These are phyloP conservation scores for Tapera naevia DNA, from an alignment of 2,797 vertebrate genomes.

Conservation along the genomic window DNA sequence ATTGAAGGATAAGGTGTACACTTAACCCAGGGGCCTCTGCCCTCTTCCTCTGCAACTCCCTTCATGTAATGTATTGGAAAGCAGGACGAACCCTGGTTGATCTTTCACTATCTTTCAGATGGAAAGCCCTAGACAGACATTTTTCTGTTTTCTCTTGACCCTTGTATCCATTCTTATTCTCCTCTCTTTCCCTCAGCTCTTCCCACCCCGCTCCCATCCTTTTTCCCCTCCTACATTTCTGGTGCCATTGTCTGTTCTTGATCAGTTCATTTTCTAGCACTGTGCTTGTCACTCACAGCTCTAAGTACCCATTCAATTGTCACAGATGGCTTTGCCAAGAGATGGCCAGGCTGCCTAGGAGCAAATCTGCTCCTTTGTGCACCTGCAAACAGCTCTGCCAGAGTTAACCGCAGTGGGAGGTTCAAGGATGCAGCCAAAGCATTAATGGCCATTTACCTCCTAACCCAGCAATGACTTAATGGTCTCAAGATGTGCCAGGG, in stretches of 20 bases:
- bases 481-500: too few relatives aligned
- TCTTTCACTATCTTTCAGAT: accelerated
- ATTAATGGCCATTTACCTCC: not conserved
- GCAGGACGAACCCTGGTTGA: not conserved
- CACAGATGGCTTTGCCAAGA: not conserved
- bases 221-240: not conserved
- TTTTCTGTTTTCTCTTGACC: not conserved
- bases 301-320: too few relatives aligned
- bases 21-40: not conserved
- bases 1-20: not conserved
- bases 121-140: not conserved
- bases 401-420: not conserved
- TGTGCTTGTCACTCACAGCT: accelerated
- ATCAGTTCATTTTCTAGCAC: not conserved
- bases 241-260: not conserved
- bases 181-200: not conserved
- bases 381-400: not conserved
- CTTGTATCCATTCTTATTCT: not conserved
- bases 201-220: not conserved
- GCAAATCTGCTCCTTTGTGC: not conserved
- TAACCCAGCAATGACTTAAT: not conserved
- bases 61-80: accelerated
- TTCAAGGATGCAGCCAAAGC: not conserved
- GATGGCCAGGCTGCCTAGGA: too few relatives aligned
- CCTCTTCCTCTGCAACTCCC: not conserved